Evolutionary conservation across 2,888 invertebrate genomes (phyloP).

Genomic region (Drosophila monieri): DNA sequence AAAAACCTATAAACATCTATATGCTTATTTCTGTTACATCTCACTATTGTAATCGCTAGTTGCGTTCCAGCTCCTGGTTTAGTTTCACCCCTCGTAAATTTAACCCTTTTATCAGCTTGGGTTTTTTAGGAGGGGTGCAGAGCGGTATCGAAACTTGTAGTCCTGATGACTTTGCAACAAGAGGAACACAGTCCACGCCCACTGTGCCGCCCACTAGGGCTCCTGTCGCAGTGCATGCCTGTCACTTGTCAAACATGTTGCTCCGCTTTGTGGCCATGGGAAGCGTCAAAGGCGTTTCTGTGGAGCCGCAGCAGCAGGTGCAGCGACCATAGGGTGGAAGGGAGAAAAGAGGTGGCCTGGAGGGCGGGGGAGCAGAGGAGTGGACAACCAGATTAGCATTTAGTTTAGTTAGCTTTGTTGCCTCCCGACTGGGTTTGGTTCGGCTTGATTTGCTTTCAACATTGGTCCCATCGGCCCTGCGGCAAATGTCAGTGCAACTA

Average conservation of each 20-base stretch:
- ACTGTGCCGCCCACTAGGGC: conserved; percentile 1
- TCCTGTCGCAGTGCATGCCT: conserved; percentile 27
- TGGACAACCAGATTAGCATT: conserved; percentile 46
- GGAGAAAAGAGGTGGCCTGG: background rate
- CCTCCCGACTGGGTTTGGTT: conserved; percentile 19
- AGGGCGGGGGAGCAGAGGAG: background rate
- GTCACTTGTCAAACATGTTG: conserved; percentile 66
- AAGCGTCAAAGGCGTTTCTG: conserved; percentile 41
- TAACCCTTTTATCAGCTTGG: background rate
- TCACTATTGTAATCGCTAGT: too few relatives aligned
- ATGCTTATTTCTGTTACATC: background rate
- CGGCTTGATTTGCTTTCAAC: conserved; percentile 22
- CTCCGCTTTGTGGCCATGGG: conserved; percentile 54
- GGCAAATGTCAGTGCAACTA: conserved; percentile 41
- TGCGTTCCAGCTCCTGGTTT: too few relatives aligned
- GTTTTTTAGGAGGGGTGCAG: background rate
- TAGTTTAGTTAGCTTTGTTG: conserved; percentile 50
- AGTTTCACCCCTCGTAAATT: background rate
- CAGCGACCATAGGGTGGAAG: conserved; percentile 2
- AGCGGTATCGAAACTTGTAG: conserved; percentile 1
- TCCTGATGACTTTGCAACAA: background rate
- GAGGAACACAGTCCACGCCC: conserved; percentile 16
- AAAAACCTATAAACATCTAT: background rate
- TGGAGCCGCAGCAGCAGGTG: conserved; percentile 5
- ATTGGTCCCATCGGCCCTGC: conserved; percentile 22